Evolutionary conservation across 2,888 invertebrate genomes (phyloP), one percentile per base, ranked within the genome.

Genomic region (Monoplex corrugatus): DNA sequence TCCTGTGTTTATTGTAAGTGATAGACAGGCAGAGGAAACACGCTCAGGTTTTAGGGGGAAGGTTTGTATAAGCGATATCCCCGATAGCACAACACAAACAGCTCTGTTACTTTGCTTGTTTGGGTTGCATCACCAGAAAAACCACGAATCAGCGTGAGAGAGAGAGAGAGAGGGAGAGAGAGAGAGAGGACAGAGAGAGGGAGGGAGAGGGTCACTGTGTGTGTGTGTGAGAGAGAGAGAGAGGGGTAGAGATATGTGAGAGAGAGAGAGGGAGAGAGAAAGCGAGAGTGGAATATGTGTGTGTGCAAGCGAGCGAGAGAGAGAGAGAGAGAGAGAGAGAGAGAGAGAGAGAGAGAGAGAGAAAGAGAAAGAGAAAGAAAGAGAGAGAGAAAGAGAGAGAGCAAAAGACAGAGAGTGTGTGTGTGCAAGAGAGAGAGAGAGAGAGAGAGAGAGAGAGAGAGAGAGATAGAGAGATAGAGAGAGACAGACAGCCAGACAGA

Each of bases 251-350:
- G 57, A 28, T 10, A 16, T n/a, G 2, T 16, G 10, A 57, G 10
- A 28, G 2, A 28, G 5, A 1, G 57, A 57, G 2, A 28, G 28
- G 57, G 57, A 50, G 57, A 10, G 28, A 28, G 16, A 57, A 57
- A 16, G 57, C 16, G 57, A 28, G 28, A 57, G 57, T 16, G 28
- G 16, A 28, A 57, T 23, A 28, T 16, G 28, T 38, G 40, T 38
- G 38, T 38, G 32, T 32, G 13, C 68, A n/a, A 23, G 32, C 68
- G 68, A 5, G 32, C n/a, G 35, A 72, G 57, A 57, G 57, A 57
- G 57, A 57, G 57, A 57, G 57, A 57, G 57, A 57, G 57, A 57
- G 57, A 57, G 57, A 57, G 57, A 57, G 57, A 57, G 57, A 57
- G 57, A 57, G 32, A 72, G 75, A 38, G 38, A 75, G 75, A 75